Evolutionary conservation across 2,797 vertebrate genomes (phyloP).

Genomic region (Anolis apletophallus): DNA sequence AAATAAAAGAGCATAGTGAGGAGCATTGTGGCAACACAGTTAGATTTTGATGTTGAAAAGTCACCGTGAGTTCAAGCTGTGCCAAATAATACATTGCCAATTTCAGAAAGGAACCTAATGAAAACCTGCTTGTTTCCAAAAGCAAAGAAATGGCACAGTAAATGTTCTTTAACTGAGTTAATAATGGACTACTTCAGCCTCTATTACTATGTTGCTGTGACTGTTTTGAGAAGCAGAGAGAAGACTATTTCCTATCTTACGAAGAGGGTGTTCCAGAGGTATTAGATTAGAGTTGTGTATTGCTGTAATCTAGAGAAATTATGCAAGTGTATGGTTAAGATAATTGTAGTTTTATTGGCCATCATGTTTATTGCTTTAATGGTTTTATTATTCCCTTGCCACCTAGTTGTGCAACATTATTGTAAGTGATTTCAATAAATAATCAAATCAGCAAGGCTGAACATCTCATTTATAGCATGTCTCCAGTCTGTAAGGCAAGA

Average conservation of each 20-base stretch:
- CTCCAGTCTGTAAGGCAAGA: conserved; percentile 38
- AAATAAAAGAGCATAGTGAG: conserved; percentile 32
- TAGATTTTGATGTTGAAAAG: conserved; percentile 14
- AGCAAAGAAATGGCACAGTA: neutral
- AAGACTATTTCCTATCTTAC: neutral
- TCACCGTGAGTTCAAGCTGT: conserved; percentile 14
- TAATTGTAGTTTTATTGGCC: conserved; percentile 63
- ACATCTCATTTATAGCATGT: conserved; percentile 33
- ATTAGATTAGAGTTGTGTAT: conserved; percentile 35
- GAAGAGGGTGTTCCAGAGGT: conserved; percentile 11
- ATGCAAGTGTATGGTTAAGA: conserved; percentile 35
- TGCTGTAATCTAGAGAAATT: conserved; percentile 46
- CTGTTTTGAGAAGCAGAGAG: conserved; percentile 21
- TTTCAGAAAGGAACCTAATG: conserved; percentile 5
- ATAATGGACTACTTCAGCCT: conserved; percentile 21
- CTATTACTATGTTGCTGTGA: conserved; percentile 5
- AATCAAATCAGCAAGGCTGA: conserved; percentile 56
- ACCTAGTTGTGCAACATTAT: conserved; percentile 52
- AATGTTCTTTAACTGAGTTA: conserved; percentile 38
- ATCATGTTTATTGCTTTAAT: conserved; percentile 63
- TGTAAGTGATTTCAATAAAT: conserved; percentile 47
- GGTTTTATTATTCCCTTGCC: conserved; percentile 58
- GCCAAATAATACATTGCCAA: conserved; percentile 23
- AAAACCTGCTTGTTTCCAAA: neutral
- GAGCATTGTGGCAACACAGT: conserved; percentile 36